phyloP scores from a whole-genome alignment of 2,113 vertebrate species.

The Todiramphus saurophagus region DNA sequence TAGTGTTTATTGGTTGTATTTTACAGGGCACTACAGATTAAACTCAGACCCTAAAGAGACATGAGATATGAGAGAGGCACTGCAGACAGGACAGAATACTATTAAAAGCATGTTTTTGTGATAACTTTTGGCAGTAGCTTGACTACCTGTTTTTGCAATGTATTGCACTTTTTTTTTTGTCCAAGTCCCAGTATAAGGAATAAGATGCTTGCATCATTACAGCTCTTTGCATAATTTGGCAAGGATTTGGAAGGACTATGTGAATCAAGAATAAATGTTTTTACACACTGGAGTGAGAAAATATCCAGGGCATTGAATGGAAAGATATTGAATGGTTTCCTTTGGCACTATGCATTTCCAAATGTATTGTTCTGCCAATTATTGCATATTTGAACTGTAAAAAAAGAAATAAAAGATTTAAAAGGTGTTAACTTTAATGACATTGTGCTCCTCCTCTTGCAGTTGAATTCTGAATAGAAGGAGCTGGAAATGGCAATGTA shows the following conservation, averaged over 20 bases:
- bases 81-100: neutral
- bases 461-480: neutral
- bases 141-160: neutral
- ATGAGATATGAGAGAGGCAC: neutral
- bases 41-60: neutral
- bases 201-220: neutral
- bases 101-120: neutral
- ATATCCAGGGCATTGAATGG: neutral
- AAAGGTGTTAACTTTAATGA: slow-evolving; percentile 27
- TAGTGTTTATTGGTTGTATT: neutral
- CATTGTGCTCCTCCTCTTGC: neutral
- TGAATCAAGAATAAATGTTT: slow-evolving; percentile 52
- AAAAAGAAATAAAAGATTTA: slow-evolving; percentile 30
- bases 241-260: neutral
- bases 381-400: slow-evolving; percentile 18
- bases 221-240: slow-evolving; percentile 41
- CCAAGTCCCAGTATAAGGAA: neutral
- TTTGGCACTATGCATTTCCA: neutral
- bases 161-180: neutral
- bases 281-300: slow-evolving; percentile 38
- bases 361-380: slow-evolving; percentile 29
- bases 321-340: slow-evolving; percentile 37
- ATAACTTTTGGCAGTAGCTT: slow-evolving; percentile 1
- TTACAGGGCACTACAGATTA: neutral
- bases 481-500: neutral